These are phyloP conservation scores for Zelostemma sp. DNA, from an alignment of 1,140 invertebrate species.

Conservation along the genomic window DNA sequence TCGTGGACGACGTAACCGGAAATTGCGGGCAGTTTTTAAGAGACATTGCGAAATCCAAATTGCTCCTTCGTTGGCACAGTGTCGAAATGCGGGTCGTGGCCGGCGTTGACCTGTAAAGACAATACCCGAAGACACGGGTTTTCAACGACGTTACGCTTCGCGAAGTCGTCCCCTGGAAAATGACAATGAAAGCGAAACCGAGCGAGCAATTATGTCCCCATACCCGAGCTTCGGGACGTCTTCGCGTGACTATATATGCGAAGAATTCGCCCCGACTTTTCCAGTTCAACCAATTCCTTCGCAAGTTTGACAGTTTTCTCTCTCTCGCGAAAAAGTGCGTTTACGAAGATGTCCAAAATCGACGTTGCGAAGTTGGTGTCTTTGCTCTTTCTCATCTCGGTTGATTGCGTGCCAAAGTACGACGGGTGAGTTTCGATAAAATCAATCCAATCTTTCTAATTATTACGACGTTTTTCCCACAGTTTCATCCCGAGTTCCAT, in stretches of 20 bases:
- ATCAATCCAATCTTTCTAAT: slow-evolving; percentile 8
- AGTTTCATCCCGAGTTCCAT: slow-evolving; percentile 66
- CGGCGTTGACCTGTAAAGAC: slow-evolving; percentile 29
- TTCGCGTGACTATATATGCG: slow-evolving; percentile 60
- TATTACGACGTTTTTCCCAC: slow-evolving; percentile 8
- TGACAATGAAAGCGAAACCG: slow-evolving; percentile 67
- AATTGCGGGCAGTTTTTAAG: slow-evolving; percentile 10
- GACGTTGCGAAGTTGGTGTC: slow-evolving; percentile 17
- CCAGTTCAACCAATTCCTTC: slow-evolving; percentile 25
- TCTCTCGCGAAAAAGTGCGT: background rate
- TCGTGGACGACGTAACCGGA: slow-evolving; percentile 32
- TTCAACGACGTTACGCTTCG: slow-evolving; percentile 57
- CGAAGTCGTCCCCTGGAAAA: slow-evolving; percentile 56
- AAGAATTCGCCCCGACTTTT: slow-evolving; percentile 23
- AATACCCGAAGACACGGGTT: slow-evolving; percentile 43
- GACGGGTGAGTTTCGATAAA: slow-evolving; percentile 54
- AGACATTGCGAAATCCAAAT: slow-evolving; percentile 43
- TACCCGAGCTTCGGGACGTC: slow-evolving; percentile 53
- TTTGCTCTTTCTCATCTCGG: slow-evolving; percentile 18
- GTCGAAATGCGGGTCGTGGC: slow-evolving; percentile 5
- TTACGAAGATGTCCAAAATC: slow-evolving; percentile 15
- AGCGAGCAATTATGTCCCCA: slow-evolving; percentile 59
- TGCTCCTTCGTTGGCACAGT: slow-evolving; percentile 42
- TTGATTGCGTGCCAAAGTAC: slow-evolving; percentile 58
- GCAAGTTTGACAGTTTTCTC: background rate